Evolutionary conservation across 2,888 invertebrate genomes (phyloP).

Genomic region (Hirtodrosophila trivittata): DNA sequence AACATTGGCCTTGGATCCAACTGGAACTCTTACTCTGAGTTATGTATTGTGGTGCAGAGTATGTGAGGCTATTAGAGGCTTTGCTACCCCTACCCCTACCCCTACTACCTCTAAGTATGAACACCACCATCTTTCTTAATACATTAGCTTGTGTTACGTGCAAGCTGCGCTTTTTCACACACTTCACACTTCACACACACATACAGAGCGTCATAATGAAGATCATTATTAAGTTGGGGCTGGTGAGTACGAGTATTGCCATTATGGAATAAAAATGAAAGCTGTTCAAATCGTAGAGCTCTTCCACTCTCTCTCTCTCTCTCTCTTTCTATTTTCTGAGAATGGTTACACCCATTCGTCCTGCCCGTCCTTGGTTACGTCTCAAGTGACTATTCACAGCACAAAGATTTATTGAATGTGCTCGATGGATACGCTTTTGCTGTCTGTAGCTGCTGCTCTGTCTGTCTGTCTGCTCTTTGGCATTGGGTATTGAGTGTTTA

Average conservation of each 20-base stretch:
- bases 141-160: conserved; percentile 48
- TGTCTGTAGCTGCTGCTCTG: conserved; percentile 27
- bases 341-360: background rate
- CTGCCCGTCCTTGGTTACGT: conserved; percentile 31
- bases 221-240: conserved; percentile 52
- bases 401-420: conserved; percentile 80
- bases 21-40: conserved; percentile 41
- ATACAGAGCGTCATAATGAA: conserved; percentile 15
- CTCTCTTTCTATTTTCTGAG: conserved; percentile 16
- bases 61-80: conserved; percentile 65
- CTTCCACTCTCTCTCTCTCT: conserved; percentile 15
- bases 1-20: conserved; percentile 44
- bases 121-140: conserved; percentile 7
- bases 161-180: conserved; percentile 77
- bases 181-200: conserved; percentile 54
- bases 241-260: conserved; percentile 57
- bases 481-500: conserved; percentile 80
- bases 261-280: conserved; percentile 72
- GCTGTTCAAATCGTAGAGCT: conserved; percentile 46
- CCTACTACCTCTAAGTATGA: background rate
- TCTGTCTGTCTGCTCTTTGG: conserved; percentile 71
- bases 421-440: conserved; percentile 44
- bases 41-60: conserved; percentile 54
- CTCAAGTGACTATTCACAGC: conserved; percentile 79
- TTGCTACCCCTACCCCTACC: background rate